Evolutionary conservation across 2,888 invertebrate species (phyloP).

Genomic region (Amiota mariae): DNA sequence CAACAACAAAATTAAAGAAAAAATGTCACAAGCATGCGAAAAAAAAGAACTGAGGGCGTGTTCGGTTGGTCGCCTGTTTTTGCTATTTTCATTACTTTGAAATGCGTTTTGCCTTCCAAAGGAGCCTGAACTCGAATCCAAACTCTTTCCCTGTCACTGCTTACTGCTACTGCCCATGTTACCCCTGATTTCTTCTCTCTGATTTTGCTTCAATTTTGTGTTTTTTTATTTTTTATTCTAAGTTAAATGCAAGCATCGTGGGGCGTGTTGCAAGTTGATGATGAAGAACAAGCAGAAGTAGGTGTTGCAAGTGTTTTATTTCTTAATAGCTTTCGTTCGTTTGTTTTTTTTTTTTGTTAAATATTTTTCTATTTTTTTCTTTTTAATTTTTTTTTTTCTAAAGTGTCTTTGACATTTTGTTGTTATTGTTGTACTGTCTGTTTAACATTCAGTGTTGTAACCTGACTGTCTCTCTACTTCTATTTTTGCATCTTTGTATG

Average conservation of each 20-base stretch:
- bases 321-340: no score
- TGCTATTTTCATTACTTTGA: conserved; percentile 61
- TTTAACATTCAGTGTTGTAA: no score
- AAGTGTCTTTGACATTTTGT: no score
- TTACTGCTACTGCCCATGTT: no score
- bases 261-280: conserved; percentile 34
- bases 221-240: conserved; percentile 21
- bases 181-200: neutral
- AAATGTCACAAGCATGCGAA: conserved; percentile 36
- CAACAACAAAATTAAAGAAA: neutral
- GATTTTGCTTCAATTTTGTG: conserved; percentile 24
- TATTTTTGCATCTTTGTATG: no score
- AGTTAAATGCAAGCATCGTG: conserved; percentile 10
- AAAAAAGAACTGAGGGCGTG: conserved; percentile 34
- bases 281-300: neutral
- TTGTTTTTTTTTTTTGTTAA: no score
- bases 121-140: no score
- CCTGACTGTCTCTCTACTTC: no score
- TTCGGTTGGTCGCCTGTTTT: conserved; percentile 33
- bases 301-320: no score
- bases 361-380: no score
- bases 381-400: no score
- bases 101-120: conserved; percentile 47
- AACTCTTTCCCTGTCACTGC: conserved; percentile 7
- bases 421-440: no score